Percentiles rank a stretch among this genome's conserved stretches.
These are phyloP conservation scores for Eupithecia subumbrata DNA, from an alignment of 2,888 invertebrate species.

Conservation along the genomic window DNA sequence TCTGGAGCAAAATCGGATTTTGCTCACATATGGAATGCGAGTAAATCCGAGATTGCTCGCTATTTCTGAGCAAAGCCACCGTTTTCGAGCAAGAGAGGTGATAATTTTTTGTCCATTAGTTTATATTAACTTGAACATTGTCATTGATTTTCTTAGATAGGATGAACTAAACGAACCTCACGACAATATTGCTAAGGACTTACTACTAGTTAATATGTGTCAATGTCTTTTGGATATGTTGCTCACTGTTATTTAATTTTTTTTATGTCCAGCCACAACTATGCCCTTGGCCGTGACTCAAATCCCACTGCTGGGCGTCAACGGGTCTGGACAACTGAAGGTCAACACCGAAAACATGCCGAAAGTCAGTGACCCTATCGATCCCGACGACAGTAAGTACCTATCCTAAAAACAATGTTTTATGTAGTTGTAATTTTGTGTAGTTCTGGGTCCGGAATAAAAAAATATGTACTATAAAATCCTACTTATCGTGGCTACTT, in stretches of 20 bases:
- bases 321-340: slow-evolving; percentile 75
- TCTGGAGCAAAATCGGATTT: too few species aligned
- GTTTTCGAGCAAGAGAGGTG: too few species aligned
- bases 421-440: neutral
- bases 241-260: neutral
- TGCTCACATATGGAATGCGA: too few species aligned
- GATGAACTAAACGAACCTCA: too few species aligned
- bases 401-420: neutral
- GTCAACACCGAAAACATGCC: slow-evolving; percentile 59
- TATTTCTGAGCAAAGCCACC: too few species aligned
- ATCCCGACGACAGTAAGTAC: slow-evolving; percentile 70
- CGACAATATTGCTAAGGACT: too few species aligned
- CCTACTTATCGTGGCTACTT: neutral
- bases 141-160: too few species aligned
- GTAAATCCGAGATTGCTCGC: too few species aligned
- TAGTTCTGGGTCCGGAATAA: neutral
- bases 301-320: slow-evolving; percentile 72
- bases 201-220: neutral
- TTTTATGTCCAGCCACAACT: slow-evolving; percentile 46
- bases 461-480: neutral
- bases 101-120: too few species aligned
- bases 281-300: slow-evolving; percentile 56
- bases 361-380: slow-evolving; percentile 74
- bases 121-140: too few species aligned
- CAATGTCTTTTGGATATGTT: too few species aligned